A percentile compares a stretch with the other conserved stretches of the same genome.
Conservation (phyloP, 2,113 vertebrate genomes). For the Pollimyrus isidori region DNA sequence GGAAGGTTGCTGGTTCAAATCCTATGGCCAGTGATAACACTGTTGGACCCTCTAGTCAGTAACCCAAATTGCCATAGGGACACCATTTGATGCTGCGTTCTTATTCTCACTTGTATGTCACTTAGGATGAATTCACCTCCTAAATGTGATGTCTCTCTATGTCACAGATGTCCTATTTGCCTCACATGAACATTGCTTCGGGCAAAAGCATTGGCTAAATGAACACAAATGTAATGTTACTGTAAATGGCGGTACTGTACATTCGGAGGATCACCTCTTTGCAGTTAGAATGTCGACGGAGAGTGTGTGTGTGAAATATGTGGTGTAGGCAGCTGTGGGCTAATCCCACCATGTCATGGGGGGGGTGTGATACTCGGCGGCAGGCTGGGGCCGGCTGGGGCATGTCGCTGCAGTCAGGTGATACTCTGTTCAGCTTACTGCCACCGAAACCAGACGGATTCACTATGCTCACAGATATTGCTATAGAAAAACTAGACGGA, state of each 20-base stretch:
- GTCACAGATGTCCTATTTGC: neutral
- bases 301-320: neutral
- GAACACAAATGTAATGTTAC: neutral
- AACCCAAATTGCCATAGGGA: neutral
- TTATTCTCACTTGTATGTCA: neutral
- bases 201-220: neutral
- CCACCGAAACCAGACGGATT: neutral
- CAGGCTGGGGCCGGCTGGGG: neutral
- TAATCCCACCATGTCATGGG: neutral
- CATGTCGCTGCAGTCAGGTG: neutral
- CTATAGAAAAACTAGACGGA: neutral
- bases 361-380: neutral
- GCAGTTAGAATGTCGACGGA: neutral
- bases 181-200: neutral
- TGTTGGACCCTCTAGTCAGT: neutral
- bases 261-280: neutral
- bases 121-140: neutral
- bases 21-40: neutral
- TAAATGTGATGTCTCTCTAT: neutral
- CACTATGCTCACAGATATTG: neutral
- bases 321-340: neutral
- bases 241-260: neutral
- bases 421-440: neutral
- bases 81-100: neutral
- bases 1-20: neutral